These are phyloP conservation scores for Caenorhabditis parvicauda DNA, from an alignment of 2,888 invertebrate genomes.

Conservation along the genomic window DNA sequence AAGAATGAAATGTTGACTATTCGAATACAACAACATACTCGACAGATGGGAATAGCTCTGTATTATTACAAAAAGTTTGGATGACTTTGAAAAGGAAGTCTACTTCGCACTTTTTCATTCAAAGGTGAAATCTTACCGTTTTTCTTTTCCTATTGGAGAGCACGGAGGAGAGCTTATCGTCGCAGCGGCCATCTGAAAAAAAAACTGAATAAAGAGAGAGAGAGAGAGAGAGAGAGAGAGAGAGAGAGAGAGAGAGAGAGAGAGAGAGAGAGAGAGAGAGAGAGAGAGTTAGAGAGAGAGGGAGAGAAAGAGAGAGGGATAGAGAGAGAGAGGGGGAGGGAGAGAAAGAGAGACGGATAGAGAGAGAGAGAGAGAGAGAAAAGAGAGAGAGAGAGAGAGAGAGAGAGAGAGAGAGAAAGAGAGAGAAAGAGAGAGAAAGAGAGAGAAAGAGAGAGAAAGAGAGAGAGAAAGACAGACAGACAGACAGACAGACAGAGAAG, in stretches of 20 bases:
- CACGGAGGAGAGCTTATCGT: too few relatives aligned
- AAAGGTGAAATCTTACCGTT: too few relatives aligned
- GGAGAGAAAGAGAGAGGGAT: not conserved
- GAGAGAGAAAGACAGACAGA: not conserved
- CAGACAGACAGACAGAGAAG: too few relatives aligned
- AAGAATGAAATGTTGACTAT: too few relatives aligned
- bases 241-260: not conserved
- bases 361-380: not conserved
- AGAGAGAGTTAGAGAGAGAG: too few relatives aligned
- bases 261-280: not conserved
- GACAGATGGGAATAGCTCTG: too few relatives aligned
- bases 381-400: conserved; percentile 1
- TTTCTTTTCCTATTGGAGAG: too few relatives aligned
- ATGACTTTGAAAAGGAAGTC: too few relatives aligned
- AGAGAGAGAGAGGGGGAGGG: not conserved
- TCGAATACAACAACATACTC: too few relatives aligned
- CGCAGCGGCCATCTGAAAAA: not conserved
- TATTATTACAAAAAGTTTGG: too few relatives aligned
- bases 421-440: not conserved
- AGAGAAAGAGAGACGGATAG: not conserved
- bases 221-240: not conserved
- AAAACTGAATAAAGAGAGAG: not conserved
- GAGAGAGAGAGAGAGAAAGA: conserved; percentile 1
- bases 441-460: not conserved
- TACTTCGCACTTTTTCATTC: too few relatives aligned